Percentiles rank a stretch among this genome's conserved stretches.
phyloP scores from a whole-genome alignment of 2,113 vertebrate species.

The Rhabdomys dilectus region DNA sequence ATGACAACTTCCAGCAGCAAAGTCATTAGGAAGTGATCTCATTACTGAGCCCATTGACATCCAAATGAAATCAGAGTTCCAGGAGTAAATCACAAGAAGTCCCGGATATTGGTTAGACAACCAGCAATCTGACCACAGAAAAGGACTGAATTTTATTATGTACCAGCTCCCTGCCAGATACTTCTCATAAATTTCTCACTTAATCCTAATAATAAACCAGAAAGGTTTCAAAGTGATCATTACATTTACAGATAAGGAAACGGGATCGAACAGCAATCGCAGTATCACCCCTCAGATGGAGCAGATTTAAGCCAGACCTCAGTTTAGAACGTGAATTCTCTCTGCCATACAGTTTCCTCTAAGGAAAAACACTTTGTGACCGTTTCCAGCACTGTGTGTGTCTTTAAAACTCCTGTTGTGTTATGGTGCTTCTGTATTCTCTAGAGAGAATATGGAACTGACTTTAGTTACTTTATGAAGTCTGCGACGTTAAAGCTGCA shows the following conservation, averaged over 20 bases:
- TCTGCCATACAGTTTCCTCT: not conserved
- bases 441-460: slow-evolving; percentile 4
- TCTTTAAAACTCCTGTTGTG: not conserved
- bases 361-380: slow-evolving; percentile 10
- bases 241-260: slow-evolving; percentile 57
- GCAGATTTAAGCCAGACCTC: slow-evolving; percentile 27
- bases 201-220: slow-evolving; percentile 37
- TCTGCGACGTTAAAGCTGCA: not conserved
- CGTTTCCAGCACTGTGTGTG: not conserved
- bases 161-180: not conserved
- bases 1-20: not conserved
- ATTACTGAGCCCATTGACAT: not conserved
- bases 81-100: not conserved
- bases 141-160: not conserved
- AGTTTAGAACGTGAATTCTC: slow-evolving; percentile 21
- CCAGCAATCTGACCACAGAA: not conserved
- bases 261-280: slow-evolving; percentile 7
- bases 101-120: not conserved
- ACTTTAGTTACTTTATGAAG: slow-evolving; percentile 17
- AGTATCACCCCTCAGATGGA: not conserved
- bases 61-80: slow-evolving; percentile 35
- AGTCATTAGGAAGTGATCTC: not conserved
- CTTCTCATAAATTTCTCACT: slow-evolving; percentile 58
- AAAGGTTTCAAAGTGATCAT: slow-evolving; percentile 44
- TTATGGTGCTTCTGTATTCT: not conserved